Evolutionary conservation across 1,140 invertebrate genomes (phyloP).

Genomic region (Drosophila teissieri): DNA sequence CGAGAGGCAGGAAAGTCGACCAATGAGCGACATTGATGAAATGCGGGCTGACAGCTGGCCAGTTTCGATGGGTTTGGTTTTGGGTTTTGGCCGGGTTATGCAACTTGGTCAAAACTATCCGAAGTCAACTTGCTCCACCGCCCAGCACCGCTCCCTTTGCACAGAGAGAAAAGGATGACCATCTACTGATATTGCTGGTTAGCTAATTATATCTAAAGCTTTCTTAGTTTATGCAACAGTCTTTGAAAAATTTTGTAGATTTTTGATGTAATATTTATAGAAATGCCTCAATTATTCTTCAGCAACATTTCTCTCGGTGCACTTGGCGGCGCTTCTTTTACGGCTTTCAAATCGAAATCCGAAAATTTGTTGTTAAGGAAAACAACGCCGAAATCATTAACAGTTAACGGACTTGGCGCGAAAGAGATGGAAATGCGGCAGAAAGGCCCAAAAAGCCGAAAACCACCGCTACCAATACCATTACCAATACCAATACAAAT

Average conservation of each 20-base stretch:
- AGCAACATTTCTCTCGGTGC: background rate
- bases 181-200: background rate
- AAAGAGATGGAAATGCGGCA: constrained; percentile 29
- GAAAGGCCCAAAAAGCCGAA: constrained; percentile 57
- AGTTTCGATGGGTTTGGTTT: constrained; percentile 11
- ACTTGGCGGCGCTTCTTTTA: constrained; percentile 67
- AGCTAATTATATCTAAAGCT: background rate
- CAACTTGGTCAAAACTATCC: constrained; percentile 48
- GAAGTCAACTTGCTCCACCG: constrained; percentile 49
- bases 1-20: constrained; percentile 8
- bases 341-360: constrained; percentile 79
- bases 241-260: background rate
- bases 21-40: constrained; percentile 69
- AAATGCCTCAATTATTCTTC: background rate
- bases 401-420: constrained; percentile 72
- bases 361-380: constrained; percentile 71
- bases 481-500: no score
- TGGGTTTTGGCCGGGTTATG: constrained; percentile 45
- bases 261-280: no score
- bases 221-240: no score
- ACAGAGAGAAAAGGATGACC: background rate
- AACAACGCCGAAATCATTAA: constrained; percentile 76
- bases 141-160: constrained; percentile 10
- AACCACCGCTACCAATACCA: constrained; percentile 33
- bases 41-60: constrained; percentile 59